phyloP scores from a whole-genome alignment of 64 coral and sea anemone species.

The Cladopsammia gracilis region DNA sequence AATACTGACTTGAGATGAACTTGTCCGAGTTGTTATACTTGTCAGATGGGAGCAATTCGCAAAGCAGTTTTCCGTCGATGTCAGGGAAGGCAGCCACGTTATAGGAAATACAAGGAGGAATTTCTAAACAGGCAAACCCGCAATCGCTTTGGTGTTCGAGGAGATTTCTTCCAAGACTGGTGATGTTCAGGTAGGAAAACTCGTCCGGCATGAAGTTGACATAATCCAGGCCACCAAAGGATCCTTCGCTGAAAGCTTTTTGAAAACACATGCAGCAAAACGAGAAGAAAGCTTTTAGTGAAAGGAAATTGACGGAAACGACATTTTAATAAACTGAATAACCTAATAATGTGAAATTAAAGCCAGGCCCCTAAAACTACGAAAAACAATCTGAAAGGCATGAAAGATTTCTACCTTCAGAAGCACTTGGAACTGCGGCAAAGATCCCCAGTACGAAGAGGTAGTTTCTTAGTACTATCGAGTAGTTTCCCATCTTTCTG shows the following conservation, averaged over 20 bases:
- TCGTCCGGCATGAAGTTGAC: not conserved
- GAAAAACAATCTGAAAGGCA: too few species aligned
- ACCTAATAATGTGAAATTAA: too few species aligned
- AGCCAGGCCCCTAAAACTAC: too few species aligned
- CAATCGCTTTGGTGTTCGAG: not conserved
- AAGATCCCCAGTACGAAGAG: too few species aligned
- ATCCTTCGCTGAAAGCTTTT: not conserved
- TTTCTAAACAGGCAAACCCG: not conserved
- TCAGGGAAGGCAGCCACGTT: not conserved
- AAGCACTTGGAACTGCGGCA: too few species aligned
- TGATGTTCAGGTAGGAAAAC: conserved; percentile 9
- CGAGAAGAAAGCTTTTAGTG: too few species aligned
- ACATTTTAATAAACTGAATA: too few species aligned
- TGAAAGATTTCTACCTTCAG: too few species aligned
- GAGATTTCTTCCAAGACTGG: not conserved
- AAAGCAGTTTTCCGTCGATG: not conserved
- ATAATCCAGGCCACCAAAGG: not conserved
- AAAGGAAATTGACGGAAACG: too few species aligned
- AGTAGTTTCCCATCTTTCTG: too few species aligned
- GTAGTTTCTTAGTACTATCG: too few species aligned
- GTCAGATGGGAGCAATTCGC: not conserved
- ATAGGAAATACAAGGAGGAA: not conserved
- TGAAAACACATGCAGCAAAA: not conserved
- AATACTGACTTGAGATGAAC: not conserved
- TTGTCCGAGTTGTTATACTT: not conserved